These are phyloP conservation scores for Apogon hyalosoma DNA, from an alignment of 2,797 vertebrate species.

Conservation along the genomic window DNA sequence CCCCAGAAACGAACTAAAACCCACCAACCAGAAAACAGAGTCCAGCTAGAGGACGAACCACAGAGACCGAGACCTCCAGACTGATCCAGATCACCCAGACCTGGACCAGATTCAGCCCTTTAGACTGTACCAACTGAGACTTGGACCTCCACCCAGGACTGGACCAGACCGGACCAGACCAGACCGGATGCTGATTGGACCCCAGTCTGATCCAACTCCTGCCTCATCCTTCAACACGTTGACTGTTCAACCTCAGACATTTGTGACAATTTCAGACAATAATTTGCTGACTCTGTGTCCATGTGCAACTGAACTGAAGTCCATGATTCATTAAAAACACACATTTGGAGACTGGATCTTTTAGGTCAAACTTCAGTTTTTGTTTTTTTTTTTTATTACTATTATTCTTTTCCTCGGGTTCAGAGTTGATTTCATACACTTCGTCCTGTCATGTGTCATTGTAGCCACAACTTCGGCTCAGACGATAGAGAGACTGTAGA, in stretches of 20 bases:
- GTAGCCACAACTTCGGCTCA: not conserved
- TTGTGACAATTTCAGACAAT: too few species aligned
- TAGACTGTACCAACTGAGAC: slow-evolving; percentile 64
- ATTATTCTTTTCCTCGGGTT: slow-evolving; percentile 6
- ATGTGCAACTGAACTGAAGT: not conserved
- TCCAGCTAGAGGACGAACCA: slow-evolving; percentile 61
- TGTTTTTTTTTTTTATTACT: not conserved
- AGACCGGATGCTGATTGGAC: slow-evolving; percentile 54
- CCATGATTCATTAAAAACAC: not conserved
- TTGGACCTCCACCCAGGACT: slow-evolving; percentile 9
- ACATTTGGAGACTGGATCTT: slow-evolving; percentile 18
- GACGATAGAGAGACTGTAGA: not conserved
- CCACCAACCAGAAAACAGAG: slow-evolving; percentile 56
- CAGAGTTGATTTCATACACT: not conserved
- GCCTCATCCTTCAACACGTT: slow-evolving; percentile 23
- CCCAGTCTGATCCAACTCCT: slow-evolving; percentile 17
- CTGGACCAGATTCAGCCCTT: slow-evolving; percentile 48
- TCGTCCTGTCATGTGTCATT: not conserved
- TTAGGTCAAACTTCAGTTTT: not conserved
- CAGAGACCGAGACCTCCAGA: slow-evolving; percentile 75
- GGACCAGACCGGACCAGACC: not conserved
- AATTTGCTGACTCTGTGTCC: not conserved
- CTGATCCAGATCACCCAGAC: slow-evolving; percentile 46
- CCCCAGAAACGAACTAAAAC: slow-evolving; percentile 72
- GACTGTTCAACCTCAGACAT: too few species aligned